Evolutionary conservation across 2,888 invertebrate genomes (phyloP).

Genomic region (Drosophila gaucha): DNA sequence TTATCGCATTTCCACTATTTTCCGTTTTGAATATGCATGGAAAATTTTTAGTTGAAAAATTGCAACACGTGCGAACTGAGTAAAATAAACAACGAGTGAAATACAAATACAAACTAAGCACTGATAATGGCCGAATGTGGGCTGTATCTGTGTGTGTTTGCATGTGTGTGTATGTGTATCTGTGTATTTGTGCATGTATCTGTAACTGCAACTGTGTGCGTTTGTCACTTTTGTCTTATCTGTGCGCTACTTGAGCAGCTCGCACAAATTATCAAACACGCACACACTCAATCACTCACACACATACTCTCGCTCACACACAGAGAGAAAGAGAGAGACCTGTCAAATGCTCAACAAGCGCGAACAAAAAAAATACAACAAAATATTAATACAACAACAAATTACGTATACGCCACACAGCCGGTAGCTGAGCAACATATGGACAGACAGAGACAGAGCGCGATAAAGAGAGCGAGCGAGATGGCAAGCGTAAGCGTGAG

Average conservation of each 20-base stretch:
- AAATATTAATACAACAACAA: slow-evolving; percentile 23
- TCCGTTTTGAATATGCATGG: slow-evolving; percentile 3
- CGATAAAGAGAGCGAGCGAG: not conserved
- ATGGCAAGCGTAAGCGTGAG: not conserved
- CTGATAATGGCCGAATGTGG: slow-evolving; percentile 15
- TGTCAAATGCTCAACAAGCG: slow-evolving; percentile 30
- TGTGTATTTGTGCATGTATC: slow-evolving; percentile 4
- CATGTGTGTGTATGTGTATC: slow-evolving; percentile 9
- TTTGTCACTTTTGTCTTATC: slow-evolving; percentile 37
- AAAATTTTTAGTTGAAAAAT: slow-evolving; percentile 20
- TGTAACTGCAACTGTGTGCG: not conserved
- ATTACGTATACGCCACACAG: slow-evolving; percentile 32
- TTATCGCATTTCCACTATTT: not conserved
- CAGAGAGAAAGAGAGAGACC: slow-evolving; percentile 1
- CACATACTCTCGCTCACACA: not conserved
- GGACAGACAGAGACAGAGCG: not conserved
- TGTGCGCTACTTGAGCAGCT: slow-evolving; percentile 31
- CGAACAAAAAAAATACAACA: slow-evolving; percentile 7
- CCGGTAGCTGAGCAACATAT: slow-evolving; percentile 19
- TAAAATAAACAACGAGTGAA: slow-evolving; percentile 7
- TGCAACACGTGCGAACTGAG: slow-evolving; percentile 36
- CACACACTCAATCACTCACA: slow-evolving; percentile 1
- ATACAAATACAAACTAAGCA: not conserved
- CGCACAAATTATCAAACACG: slow-evolving; percentile 18
- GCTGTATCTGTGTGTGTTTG: slow-evolving; percentile 7